Evolutionary conservation across 2,888 invertebrate species (phyloP).

Genomic region (Ochropleura plecta): DNA sequence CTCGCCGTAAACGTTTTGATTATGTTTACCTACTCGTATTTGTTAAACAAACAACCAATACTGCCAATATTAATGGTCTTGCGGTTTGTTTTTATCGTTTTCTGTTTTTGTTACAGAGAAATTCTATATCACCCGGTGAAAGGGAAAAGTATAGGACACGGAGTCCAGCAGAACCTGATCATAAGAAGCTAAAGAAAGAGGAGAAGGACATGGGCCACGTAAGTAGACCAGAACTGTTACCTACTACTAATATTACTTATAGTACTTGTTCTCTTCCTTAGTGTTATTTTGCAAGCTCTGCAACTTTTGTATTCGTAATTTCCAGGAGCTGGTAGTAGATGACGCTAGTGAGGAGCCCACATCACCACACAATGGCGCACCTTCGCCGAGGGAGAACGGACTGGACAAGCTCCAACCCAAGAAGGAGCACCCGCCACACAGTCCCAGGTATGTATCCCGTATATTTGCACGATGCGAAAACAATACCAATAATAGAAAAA

Average conservation of each 20-base stretch:
- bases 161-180: slow-evolving; percentile 94
- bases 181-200: slow-evolving; percentile 94
- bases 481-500: slow-evolving; percentile 2
- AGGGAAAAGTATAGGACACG: slow-evolving; percentile 95
- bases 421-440: slow-evolving; percentile 94
- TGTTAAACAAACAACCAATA: slow-evolving; percentile 81
- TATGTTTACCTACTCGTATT: slow-evolving; percentile 87
- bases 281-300: neutral
- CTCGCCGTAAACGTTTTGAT: slow-evolving; percentile 88
- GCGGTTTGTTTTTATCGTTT: slow-evolving; percentile 69
- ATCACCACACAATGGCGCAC: slow-evolving; percentile 96
- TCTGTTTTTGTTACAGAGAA: slow-evolving; percentile 92
- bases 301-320: slow-evolving; percentile 71
- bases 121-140: slow-evolving; percentile 96
- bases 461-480: slow-evolving; percentile 11
- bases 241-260: no score
- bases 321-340: slow-evolving; percentile 98
- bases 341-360: slow-evolving; percentile 97
- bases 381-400: slow-evolving; percentile 97
- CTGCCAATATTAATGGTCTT: slow-evolving; percentile 71
- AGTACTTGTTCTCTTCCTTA: neutral
- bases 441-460: slow-evolving; percentile 86
- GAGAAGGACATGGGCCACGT: slow-evolving; percentile 96
- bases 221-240: slow-evolving; percentile 79
- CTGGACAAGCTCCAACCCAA: slow-evolving; percentile 94